phyloP scores from a whole-genome alignment of 2,888 invertebrate species.

The Hetaerina titia region DNA sequence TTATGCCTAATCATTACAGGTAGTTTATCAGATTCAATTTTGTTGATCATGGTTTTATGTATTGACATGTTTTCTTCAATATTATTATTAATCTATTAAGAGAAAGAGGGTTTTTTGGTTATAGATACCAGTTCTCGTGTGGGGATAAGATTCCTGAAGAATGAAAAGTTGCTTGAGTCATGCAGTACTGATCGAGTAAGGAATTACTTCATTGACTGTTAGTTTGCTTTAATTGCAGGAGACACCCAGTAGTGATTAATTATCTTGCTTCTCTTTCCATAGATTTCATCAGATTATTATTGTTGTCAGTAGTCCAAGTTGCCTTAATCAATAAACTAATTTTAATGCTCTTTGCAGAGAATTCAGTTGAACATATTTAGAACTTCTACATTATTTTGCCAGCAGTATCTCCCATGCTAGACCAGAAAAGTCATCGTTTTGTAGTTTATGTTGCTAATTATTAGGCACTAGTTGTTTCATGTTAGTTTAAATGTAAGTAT shows the following conservation, averaged over 20 bases:
- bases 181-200: conserved; percentile 53
- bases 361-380: neutral
- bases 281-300: neutral
- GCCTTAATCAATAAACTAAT: neutral
- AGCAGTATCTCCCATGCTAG: too few species aligned
- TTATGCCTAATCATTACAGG: too few species aligned
- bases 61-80: neutral
- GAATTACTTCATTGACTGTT: conserved; percentile 24
- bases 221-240: neutral
- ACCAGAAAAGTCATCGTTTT: too few species aligned
- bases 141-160: conserved; percentile 68
- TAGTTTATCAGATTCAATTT: neutral
- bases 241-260: neutral
- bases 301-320: neutral
- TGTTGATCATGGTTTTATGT: neutral
- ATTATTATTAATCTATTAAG: neutral
- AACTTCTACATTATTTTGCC: too few species aligned
- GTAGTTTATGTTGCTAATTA: neutral
- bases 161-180: conserved; percentile 37
- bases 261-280: neutral
- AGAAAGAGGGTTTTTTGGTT: conserved; percentile 62
- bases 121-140: conserved; percentile 70
- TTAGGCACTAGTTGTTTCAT: neutral
- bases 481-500: neutral
- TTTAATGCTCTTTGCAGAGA: neutral